Base-by-base conservation (phyloP, 2,113 vertebrate genomes). In the Cheilinus undulatus region DNA sequence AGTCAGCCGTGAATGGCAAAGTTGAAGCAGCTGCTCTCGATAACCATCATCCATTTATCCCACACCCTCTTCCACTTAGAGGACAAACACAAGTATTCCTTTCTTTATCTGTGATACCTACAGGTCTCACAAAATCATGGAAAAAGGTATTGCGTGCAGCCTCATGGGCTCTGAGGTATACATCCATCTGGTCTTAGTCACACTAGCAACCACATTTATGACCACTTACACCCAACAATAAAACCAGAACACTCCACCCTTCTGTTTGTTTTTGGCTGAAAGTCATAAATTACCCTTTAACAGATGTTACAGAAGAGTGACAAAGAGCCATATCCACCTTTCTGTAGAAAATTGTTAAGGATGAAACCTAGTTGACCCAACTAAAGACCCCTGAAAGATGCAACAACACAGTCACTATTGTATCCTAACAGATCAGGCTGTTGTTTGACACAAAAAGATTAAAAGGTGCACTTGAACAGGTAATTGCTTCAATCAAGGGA, bases 151-250 rank as follows among this genome's bases (percentile, higher is more conserved):
- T 11, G 13, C 8, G 19, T 61, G 50, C 34, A 58, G 71, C 49
- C 54, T 54, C 5, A 38, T 1, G 13, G 62, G 62, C 54, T 60
- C 63, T 61, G 78, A 46, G 27, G 40, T 68, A 65, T 58, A 51
- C 50, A 72, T 64, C 54, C 63, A 81, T 78, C 71, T 78, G 46
- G 58, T 74, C 70, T 57, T 50, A 42, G 68, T 78, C 73, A 76
- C 69, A 63, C 64, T 45, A 67, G 54, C 72, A 84, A 73, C 65
- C 76, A 64, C 38, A 19, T 91, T 91, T 91, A 91, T 82, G 73
- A 88, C 61, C 58, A 19, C 78, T 78, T 86, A 82, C 23, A 42
- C 27, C 32, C 12, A n/a, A 63, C 67, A 81, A 84, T 91, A 89
- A 91, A 63, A 50, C 7, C 50, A 26, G 65, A 71, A 76, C 34